Conservation (phyloP, 2,113 vertebrate genomes). For the Dicerorhinus sumatrensis region DNA sequence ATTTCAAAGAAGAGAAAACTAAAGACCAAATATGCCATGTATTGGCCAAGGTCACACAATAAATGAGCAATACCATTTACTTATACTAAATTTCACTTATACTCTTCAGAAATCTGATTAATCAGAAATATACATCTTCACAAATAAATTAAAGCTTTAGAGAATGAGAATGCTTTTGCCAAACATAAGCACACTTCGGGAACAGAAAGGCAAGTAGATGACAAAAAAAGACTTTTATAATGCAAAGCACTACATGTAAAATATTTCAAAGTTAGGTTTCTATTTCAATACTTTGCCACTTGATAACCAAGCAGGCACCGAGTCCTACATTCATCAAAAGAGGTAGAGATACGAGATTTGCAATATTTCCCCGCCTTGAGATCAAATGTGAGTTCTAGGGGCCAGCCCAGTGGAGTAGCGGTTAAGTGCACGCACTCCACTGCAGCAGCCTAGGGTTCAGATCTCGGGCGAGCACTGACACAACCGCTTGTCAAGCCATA, state of each 20-base stretch:
- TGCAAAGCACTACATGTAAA: background rate
- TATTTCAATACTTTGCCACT: background rate
- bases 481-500: too few species aligned
- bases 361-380: background rate
- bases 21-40: background rate
- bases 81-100: background rate
- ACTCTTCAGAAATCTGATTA: background rate
- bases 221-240: constrained; percentile 16
- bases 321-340: background rate
- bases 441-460: too few species aligned
- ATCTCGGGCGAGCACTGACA: too few species aligned
- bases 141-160: constrained; percentile 2
- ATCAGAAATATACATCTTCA: constrained; percentile 29
- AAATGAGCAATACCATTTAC: background rate
- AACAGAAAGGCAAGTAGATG: background rate
- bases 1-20: background rate
- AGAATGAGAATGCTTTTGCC: background rate
- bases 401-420: too few species aligned
- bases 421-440: too few species aligned
- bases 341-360: background rate
- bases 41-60: background rate
- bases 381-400: background rate
- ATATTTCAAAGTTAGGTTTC: background rate
- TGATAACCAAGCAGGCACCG: background rate
- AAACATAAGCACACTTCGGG: background rate